Evolutionary conservation across 2,797 vertebrate species (phyloP).

Genomic region (Melanogrammus aeglefinus): DNA sequence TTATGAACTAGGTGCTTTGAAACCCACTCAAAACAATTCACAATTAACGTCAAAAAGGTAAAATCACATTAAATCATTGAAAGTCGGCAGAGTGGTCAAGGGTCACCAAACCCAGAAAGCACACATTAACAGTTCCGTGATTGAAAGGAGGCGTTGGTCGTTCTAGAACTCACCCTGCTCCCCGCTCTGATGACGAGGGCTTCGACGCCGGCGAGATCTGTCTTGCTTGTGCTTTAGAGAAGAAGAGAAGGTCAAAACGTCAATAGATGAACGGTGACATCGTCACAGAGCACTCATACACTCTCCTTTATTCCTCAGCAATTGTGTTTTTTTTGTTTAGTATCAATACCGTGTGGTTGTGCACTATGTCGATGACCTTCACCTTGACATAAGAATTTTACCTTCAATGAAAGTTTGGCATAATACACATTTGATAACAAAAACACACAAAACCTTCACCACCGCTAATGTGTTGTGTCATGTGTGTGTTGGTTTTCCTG

Average conservation of each 20-base stretch:
- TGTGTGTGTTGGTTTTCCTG: too few species aligned
- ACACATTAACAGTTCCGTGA: not conserved
- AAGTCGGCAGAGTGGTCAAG: not conserved
- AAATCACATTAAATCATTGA: not conserved
- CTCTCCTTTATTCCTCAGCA: not conserved
- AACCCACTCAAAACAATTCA: too few species aligned
- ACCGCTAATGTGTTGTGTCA: too few species aligned
- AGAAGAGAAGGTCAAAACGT: not conserved
- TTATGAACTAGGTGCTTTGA: too few species aligned
- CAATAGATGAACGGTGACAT: not conserved
- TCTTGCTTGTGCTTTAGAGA: conserved; percentile 60
- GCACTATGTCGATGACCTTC: too few species aligned
- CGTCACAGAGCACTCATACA: not conserved
- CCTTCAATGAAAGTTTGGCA: too few species aligned
- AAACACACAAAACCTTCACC: too few species aligned
- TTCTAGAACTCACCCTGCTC: conserved; percentile 61
- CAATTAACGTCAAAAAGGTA: too few species aligned
- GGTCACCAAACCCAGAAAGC: not conserved
- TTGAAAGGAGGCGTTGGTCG: not conserved
- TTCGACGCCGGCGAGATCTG: conserved; percentile 68
- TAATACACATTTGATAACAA: too few species aligned
- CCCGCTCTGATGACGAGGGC: conserved; percentile 69
- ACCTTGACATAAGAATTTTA: too few species aligned
- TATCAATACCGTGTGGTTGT: too few species aligned
- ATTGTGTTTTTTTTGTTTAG: not conserved